Percentiles rank a stretch among this genome's conserved stretches.
phyloP scores from a whole-genome alignment of 2,888 invertebrate species.

The Callyntrura sp. region DNA sequence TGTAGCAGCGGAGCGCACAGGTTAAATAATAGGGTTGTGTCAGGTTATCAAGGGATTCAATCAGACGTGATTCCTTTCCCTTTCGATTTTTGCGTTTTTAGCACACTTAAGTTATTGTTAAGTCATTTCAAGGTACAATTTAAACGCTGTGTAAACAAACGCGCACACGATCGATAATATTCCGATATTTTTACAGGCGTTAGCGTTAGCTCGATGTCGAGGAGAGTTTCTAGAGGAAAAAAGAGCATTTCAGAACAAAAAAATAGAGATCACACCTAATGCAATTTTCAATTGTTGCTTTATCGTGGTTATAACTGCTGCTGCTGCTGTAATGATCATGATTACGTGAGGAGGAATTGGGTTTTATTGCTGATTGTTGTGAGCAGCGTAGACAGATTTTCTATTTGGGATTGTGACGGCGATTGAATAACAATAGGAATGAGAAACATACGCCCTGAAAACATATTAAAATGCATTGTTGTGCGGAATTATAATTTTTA shows the following conservation, averaged over 20 bases:
- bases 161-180: background rate
- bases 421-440: constrained; percentile 33
- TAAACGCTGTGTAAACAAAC: constrained; percentile 36
- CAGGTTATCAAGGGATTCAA: constrained; percentile 39
- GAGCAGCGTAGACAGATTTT: constrained; percentile 11
- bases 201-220: constrained; percentile 12
- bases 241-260: background rate
- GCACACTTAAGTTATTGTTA: constrained; percentile 6
- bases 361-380: constrained; percentile 36
- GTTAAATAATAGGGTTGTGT: constrained; percentile 41
- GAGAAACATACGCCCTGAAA: constrained; percentile 33
- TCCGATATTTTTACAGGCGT: constrained; percentile 52
- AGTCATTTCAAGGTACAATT: constrained; percentile 46
- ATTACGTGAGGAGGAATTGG: background rate
- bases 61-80: constrained; percentile 44
- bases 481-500: too few relatives aligned
- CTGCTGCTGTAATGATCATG: background rate
- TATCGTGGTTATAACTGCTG: too few relatives aligned
- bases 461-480: background rate
- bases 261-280: constrained; percentile 36
- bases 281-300: constrained; percentile 29
- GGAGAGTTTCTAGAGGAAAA: too few relatives aligned
- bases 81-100: constrained; percentile 17
- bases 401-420: background rate
- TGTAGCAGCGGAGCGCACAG: background rate